Evolutionary conservation across 2,888 invertebrate genomes (phyloP).

Genomic region (Brachylomia viminalis): DNA sequence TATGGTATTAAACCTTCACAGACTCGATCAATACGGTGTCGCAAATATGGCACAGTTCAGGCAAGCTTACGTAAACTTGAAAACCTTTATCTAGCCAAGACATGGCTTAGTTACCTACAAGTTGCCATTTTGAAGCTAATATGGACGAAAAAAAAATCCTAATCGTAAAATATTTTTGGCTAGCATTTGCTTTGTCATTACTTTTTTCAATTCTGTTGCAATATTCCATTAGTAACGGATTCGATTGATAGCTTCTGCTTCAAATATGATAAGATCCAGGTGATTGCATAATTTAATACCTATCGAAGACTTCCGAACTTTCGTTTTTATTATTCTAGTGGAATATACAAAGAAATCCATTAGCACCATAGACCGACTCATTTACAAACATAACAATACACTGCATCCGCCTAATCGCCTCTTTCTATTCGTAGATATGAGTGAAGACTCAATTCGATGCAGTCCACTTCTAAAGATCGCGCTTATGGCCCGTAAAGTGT

Average conservation of each 20-base stretch:
- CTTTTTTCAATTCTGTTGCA: neutral
- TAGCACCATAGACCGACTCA: slow-evolving; percentile 30
- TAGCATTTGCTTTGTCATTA: too few species aligned
- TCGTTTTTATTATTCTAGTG: slow-evolving; percentile 34
- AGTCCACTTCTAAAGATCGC: slow-evolving; percentile 72
- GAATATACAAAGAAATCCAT: slow-evolving; percentile 37
- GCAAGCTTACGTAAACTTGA: slow-evolving; percentile 23
- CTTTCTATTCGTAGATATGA: slow-evolving; percentile 55
- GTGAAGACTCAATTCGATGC: slow-evolving; percentile 69
- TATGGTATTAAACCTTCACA: slow-evolving; percentile 48
- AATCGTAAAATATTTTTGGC: neutral
- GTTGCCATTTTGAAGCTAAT: neutral
- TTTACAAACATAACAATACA: slow-evolving; percentile 40
- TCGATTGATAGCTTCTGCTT: neutral
- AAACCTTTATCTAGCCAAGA: neutral
- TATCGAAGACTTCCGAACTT: slow-evolving; percentile 1
- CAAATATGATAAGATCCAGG: neutral
- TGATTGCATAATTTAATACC: slow-evolving; percentile 2
- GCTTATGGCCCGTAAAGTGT: slow-evolving; percentile 73
- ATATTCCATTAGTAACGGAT: neutral
- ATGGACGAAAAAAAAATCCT: neutral
- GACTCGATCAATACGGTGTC: slow-evolving; percentile 43
- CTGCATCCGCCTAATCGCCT: slow-evolving; percentile 50
- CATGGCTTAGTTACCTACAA: neutral
- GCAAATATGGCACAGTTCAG: slow-evolving; percentile 42